These are phyloP conservation scores for Ellobium chinense DNA, from an alignment of 2,888 invertebrate genomes.

Conservation along the genomic window DNA sequence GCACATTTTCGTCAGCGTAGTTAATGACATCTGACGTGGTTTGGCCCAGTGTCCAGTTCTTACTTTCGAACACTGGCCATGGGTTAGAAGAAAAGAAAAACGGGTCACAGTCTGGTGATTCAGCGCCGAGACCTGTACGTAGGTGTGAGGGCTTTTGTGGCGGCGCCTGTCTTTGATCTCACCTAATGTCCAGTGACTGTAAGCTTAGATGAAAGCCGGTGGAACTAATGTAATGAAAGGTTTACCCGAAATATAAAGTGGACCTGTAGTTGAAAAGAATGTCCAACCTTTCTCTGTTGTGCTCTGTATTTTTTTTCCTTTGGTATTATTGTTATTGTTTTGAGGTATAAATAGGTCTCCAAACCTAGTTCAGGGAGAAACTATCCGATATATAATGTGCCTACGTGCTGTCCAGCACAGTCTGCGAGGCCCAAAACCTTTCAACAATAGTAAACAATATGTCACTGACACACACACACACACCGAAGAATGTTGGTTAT, in stretches of 20 bases:
- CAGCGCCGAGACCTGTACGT: background rate
- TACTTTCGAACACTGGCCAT: background rate
- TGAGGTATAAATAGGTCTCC: too few relatives aligned
- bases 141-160: background rate
- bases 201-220: background rate
- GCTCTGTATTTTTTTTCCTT: background rate
- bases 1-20: too few relatives aligned
- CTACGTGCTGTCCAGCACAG: too few relatives aligned
- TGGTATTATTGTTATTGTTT: too few relatives aligned
- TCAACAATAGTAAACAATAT: too few relatives aligned
- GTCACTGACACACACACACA: too few relatives aligned
- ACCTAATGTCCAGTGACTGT: background rate
- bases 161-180: background rate
- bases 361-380: too few relatives aligned
- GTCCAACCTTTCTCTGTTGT: background rate
- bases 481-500: too few relatives aligned
- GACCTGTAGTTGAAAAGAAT: background rate
- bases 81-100: too few relatives aligned
- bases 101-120: background rate
- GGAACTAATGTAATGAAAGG: slow-evolving; percentile 10
- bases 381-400: too few relatives aligned
- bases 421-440: too few relatives aligned
- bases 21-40: too few relatives aligned
- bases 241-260: background rate
- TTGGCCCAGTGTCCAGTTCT: background rate